Conservation (phyloP, 2,113 vertebrate genomes). For the Planiliza haematocheilus region DNA sequence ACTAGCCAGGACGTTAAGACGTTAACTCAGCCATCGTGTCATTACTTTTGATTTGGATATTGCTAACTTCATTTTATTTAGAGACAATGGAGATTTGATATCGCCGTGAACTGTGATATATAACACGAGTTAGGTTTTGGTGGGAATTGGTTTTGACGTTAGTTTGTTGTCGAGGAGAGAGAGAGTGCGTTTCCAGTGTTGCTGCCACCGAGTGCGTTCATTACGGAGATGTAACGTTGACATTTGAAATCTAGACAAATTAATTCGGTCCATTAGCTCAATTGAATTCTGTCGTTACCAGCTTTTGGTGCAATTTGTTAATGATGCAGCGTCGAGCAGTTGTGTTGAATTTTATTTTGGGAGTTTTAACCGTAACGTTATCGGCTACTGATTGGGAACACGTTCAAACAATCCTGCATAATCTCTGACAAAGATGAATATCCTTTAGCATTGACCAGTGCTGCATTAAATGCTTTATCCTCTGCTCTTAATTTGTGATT, state of each 20-base stretch:
- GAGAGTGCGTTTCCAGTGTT: slow-evolving; percentile 19
- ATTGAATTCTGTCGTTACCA: not conserved
- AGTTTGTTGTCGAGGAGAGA: slow-evolving; percentile 17
- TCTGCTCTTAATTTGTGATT: not conserved
- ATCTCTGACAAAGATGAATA: not conserved
- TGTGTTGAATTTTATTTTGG: not conserved
- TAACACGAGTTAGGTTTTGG: not conserved
- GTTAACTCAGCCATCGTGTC: slow-evolving; percentile 52
- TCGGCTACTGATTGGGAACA: not conserved
- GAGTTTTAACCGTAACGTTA: not conserved
- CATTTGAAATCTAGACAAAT: not conserved
- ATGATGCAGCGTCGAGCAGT: not conserved
- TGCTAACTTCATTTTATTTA: slow-evolving; percentile 18
- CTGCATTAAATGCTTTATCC: not conserved
- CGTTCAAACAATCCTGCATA: not conserved
- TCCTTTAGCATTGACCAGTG: not conserved
- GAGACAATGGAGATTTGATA: not conserved
- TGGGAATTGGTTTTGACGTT: not conserved
- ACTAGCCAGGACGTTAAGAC: slow-evolving; percentile 51
- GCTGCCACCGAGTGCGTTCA: not conserved
- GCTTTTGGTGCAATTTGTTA: not conserved
- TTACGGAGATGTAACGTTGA: slow-evolving; percentile 22
- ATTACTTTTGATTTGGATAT: slow-evolving; percentile 43
- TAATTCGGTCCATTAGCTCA: not conserved
- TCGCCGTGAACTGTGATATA: not conserved